Conservation (phyloP, 92 coral and sea anemone species). For the Desmophyllum pertusum region DNA sequence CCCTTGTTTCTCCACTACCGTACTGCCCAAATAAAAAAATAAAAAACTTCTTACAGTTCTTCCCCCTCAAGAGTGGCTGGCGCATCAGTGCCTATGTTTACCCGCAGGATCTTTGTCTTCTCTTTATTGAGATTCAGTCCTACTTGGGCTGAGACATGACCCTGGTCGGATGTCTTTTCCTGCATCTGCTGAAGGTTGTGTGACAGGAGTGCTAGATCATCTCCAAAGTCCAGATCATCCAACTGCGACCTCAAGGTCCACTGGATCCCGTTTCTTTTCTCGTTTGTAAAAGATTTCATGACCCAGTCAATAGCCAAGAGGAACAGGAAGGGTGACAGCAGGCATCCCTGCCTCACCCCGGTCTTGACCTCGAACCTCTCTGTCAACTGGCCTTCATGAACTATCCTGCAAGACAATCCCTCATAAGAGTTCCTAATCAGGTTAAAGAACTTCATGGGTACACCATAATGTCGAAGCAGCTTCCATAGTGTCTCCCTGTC, state of each 20-base stretch:
- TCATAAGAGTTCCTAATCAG: not conserved
- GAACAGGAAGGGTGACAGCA: constrained; percentile 4
- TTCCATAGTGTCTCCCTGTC: too few relatives aligned
- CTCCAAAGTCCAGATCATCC: not conserved
- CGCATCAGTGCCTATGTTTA: not conserved
- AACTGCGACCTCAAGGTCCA: not conserved
- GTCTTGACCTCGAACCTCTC: not conserved
- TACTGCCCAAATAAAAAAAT: not conserved
- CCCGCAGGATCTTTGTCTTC: not conserved
- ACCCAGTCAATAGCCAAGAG: not conserved
- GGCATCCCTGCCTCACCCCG: constrained; percentile 8
- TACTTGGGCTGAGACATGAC: not conserved
- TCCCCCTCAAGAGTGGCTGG: not conserved
- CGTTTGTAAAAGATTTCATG: not conserved
- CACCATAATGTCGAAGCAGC: not conserved
- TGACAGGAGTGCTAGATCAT: not conserved
- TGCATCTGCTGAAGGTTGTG: not conserved
- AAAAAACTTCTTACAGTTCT: not conserved
- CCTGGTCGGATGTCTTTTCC: not conserved
- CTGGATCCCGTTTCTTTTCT: not conserved
- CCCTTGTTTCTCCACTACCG: not conserved
- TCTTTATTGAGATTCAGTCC: not conserved
- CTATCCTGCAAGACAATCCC: not conserved
- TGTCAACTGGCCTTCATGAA: not conserved
- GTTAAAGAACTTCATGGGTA: not conserved